Evolutionary conservation across 2,797 vertebrate species (phyloP).

Genomic region (Trachurus trachurus): DNA sequence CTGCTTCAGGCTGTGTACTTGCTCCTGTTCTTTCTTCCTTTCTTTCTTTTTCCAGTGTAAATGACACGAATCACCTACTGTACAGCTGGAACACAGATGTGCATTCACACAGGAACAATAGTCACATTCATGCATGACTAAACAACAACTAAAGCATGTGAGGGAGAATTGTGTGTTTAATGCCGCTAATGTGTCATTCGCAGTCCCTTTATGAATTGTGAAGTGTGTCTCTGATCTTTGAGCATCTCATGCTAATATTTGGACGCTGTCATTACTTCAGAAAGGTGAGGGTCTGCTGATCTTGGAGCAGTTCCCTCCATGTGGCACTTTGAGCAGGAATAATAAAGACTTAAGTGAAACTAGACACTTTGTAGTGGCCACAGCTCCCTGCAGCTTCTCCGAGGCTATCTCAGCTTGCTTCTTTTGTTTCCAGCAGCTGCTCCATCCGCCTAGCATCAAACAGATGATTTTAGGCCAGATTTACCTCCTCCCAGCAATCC

Average conservation of each 20-base stretch:
- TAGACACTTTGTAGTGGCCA: background rate
- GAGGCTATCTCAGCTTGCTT: background rate
- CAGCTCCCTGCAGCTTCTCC: background rate
- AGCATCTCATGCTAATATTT: background rate
- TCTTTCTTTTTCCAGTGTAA: background rate
- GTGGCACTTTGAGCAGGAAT: background rate
- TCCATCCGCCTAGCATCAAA: too few relatives aligned
- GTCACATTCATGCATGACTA: conserved; percentile 47
- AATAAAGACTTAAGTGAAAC: background rate
- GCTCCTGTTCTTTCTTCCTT: background rate
- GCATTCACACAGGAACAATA: conserved; percentile 37
- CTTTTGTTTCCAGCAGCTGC: background rate
- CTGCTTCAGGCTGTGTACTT: conserved; percentile 15
- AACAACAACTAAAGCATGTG: conserved; percentile 18
- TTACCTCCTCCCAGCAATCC: too few relatives aligned
- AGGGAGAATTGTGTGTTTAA: conserved; percentile 27
- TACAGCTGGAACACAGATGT: conserved; percentile 1
- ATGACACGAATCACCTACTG: conserved; percentile 17
- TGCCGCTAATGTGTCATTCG: conserved; percentile 25
- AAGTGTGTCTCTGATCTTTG: conserved; percentile 42
- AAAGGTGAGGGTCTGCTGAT: conserved; percentile 12
- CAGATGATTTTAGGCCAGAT: too few relatives aligned
- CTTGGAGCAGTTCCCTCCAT: background rate
- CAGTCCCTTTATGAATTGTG: conserved; percentile 36
- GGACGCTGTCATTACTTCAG: background rate